Base-by-base conservation (phyloP, 2,888 invertebrate species). In the Phragmatobia fuliginosa region DNA sequence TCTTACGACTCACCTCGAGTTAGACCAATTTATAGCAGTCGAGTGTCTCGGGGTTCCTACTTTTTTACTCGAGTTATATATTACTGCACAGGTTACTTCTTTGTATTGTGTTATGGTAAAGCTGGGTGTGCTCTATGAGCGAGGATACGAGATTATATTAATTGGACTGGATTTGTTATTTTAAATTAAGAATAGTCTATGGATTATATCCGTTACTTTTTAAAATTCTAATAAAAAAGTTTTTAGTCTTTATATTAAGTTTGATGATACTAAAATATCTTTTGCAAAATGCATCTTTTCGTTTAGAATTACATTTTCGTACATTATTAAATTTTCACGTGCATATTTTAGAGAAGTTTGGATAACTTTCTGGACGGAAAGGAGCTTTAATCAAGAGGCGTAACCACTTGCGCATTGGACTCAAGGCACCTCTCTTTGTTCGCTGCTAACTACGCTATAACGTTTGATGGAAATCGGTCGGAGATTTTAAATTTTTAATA, bases 41-140 rank as follows among this genome's bases (percentile, higher is more conserved):
- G 28, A 21, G 33, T 41, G 21, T 36, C 38, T 31, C 21, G 58
- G 41, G 41, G 41, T 59, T 16, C n/a, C 31, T 64, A 33, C 33
- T 49, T 64, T 45, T 59, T 31, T 16, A 59, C 32, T 31, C 41
- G 10, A 60, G n/a, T 60, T 18, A 45, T 28, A 28, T 56, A 28
- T 56, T 41, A 60, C 5, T 33, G 62, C 62, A 67, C 38, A 32
- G 65, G 38, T 68, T 61, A 59, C 49, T 41, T 28, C 67, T 77
- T 75, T 79, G 66, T 74, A 72, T 71, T 75, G 77, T 73, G 72
- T 80, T 59, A n/a, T 71, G 71, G 36, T 67, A n/a, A 67, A 67
- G 65, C 52, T 81, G 72, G 70, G 70, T 70, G 33, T 33, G 64
- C 52, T 56, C 52, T 70, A 64, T 59, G 73, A 74, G 72, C 70